Base-by-base conservation (phyloP, 1,140 invertebrate genomes). In the Drusus annulatus region DNA sequence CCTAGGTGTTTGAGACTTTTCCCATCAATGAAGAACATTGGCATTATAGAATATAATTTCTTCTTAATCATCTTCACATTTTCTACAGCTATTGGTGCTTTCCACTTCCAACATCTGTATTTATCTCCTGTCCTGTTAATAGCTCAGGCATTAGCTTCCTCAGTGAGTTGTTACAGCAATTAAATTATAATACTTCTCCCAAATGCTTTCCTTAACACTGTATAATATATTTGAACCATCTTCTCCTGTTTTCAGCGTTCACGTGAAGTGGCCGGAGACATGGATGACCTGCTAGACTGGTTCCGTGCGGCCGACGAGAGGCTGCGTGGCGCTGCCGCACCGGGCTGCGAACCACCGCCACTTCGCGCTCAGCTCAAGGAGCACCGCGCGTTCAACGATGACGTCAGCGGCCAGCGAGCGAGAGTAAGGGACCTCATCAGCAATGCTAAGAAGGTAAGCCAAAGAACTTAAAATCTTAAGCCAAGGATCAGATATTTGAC, bases 221-320 rank as follows among this genome's bases (percentile, higher is more conserved):
- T 13, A 45, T 13, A 10, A 45, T 13, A 45, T 45, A 1, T 13
- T 13, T 45, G 10, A 45, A 45, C 5, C 31, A 7, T 36, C 31
- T 36, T 45, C 36, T 74, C 54, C 15, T 56, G 7, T 25, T 79
- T 69, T 4, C 94, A 96, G 89, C 92, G 96, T 2, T 95, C 95
- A 0, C 91, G 96, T 54, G 96, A 98, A 89, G 96, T 99, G 10
- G 95, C 98, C 21, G 94, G 94, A 28, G 97, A 99, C 86, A 96
- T 99, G 84, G 97, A 99, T 87, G 97, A 99, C 83, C 89, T 99
- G 1, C 88, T 98, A 0, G 98, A 99, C 84, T 99, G 98, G 98
- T 98, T 99, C 91, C 91, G 95, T 36, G 96, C 97, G 78, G 96
- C 96, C 52, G 97, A 98, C 84, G 93, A 93, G 63, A 94, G 95